Evolutionary conservation across 2,113 vertebrate species (phyloP).

Genomic region (Oncorhynchus keta): DNA sequence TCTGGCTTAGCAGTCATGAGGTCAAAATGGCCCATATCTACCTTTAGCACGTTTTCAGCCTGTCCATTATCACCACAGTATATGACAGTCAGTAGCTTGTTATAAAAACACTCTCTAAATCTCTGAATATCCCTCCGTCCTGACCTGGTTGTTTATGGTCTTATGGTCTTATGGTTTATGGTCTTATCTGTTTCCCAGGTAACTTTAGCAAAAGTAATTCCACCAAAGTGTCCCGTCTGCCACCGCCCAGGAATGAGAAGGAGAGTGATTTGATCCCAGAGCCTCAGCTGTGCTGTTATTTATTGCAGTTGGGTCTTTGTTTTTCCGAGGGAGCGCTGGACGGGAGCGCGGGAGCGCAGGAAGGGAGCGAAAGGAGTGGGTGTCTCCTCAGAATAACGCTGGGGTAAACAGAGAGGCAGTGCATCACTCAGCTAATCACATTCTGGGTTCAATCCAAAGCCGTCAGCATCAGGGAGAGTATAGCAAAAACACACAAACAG

Average conservation of each 20-base stretch:
- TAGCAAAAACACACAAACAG: conserved; percentile 26
- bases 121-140: too few species aligned
- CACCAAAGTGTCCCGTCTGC: conserved; percentile 5
- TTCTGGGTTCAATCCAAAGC: conserved; percentile 48
- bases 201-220: conserved; percentile 25
- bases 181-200: conserved; percentile 2
- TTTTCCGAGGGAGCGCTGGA: background rate
- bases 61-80: too few species aligned
- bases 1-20: too few species aligned
- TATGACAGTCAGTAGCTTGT: too few species aligned
- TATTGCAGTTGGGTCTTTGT: conserved; percentile 26
- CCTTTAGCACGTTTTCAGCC: too few species aligned
- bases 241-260: conserved; percentile 10
- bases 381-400: conserved; percentile 40
- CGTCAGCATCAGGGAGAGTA: conserved; percentile 44
- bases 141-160: background rate
- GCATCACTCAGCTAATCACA: conserved; percentile 56
- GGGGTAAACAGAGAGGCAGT: conserved; percentile 48
- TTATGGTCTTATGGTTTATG: background rate
- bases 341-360: background rate
- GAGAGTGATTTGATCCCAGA: conserved; percentile 33
- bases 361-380: background rate
- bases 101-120: too few species aligned
- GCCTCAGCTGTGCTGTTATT: conserved; percentile 26
- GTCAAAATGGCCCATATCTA: too few species aligned